Evolutionary conservation across 2,888 invertebrate genomes (phyloP).

Genomic region (Zygothrica quintamaculata): DNA sequence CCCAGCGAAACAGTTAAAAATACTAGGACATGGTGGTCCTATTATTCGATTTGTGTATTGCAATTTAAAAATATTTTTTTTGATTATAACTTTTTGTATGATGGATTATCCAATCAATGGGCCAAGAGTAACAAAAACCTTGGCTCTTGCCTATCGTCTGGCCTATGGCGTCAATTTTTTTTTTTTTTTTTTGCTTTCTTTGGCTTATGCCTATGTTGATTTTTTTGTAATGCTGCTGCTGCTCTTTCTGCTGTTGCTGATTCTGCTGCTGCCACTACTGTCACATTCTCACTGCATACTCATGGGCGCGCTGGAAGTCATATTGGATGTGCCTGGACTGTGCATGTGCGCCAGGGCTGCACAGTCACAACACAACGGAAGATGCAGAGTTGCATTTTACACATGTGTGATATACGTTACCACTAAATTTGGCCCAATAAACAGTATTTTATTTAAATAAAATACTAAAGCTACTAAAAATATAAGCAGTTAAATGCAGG

Average conservation of each 20-base stretch:
- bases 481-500: slow-evolving; percentile 2
- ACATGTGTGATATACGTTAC: neutral
- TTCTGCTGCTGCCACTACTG: slow-evolving; percentile 64
- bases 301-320: slow-evolving; percentile 67
- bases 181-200: slow-evolving; percentile 49
- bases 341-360: slow-evolving; percentile 65
- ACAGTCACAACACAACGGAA: neutral
- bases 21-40: slow-evolving; percentile 68
- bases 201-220: slow-evolving; percentile 65
- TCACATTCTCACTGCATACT: slow-evolving; percentile 80
- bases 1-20: slow-evolving; percentile 19
- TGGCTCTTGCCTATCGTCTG: slow-evolving; percentile 55
- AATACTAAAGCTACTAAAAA: too few relatives aligned
- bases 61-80: slow-evolving; percentile 13
- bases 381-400: slow-evolving; percentile 28
- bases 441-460: slow-evolving; percentile 1
- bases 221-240: slow-evolving; percentile 49
- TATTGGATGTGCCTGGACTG: slow-evolving; percentile 48
- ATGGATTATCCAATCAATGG: slow-evolving; percentile 67
- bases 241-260: slow-evolving; percentile 21
- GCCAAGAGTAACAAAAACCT: slow-evolving; percentile 70
- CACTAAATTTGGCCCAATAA: too few relatives aligned
- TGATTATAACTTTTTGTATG: slow-evolving; percentile 3
- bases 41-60: slow-evolving; percentile 9
- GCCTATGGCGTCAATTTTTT: slow-evolving; percentile 64